Base-by-base conservation (phyloP, 2,113 vertebrate genomes). In the Podarcis muralis region DNA sequence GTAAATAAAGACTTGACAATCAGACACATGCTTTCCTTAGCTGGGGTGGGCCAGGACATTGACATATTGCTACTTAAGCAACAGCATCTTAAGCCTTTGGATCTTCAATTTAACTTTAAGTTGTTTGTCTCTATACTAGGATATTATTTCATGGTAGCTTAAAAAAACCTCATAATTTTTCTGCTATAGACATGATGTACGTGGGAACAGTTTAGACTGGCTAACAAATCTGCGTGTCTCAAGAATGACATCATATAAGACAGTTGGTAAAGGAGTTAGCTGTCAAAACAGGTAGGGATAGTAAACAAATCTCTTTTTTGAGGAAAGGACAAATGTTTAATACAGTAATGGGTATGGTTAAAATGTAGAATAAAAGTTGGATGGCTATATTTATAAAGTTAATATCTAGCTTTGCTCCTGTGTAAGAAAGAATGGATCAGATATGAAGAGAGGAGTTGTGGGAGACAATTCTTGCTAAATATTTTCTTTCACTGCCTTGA, bases 361-460 rank as follows among this genome's bases (percentile, higher is more conserved):
- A 76, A 43, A 68, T 32, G 32, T 27, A 32, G 5, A 65, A 43
- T 1, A 8, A 43, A 37, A 84, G 23, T 57, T 25, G 87, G 57
- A 76, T 53, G 86, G 81, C n/a, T 59, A 37, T 35, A 72, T 91
- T 88, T 92, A 74, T 89, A 91, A 92, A 86, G 81, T 40, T 16
- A 40, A 5, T 25, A 83, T 84, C 57, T 90, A 82, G 27, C 83
- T 89, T 90, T 94, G 66, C 74, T 91, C 92, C 92, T 94, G 83
- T 87, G 92, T 92, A 91, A 90, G 74, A 92, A 93, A 92, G 93
- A 92, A 93, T 94, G 93, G 90, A 93, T 96, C 94, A 95, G 86
- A 93, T 95, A 92, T 94, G 90, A 86, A 84, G 77, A 62, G 90
- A 92, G 91, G 92, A 93, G 92, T 90, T 62, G 88, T 94, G 93